Conservation (phyloP, 2,113 vertebrate species). For the Colinus virginianus region DNA sequence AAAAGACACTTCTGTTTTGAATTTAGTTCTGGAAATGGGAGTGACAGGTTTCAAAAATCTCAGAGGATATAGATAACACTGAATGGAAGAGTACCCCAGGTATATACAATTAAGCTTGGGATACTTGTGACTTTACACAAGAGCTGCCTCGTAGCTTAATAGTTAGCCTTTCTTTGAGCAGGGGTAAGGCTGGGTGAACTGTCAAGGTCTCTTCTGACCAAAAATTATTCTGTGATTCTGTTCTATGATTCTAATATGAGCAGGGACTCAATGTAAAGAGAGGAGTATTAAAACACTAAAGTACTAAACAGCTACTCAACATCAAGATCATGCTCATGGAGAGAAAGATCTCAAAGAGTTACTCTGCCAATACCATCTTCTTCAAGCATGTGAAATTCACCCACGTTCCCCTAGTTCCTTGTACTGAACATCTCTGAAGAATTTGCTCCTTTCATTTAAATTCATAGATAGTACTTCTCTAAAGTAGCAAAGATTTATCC, state of each 20-base stretch:
- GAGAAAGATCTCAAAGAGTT: not conserved
- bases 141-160: not conserved
- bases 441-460: not conserved
- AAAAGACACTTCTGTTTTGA: not conserved
- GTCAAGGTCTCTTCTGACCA: not conserved
- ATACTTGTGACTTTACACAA: not conserved
- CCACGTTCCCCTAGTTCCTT: not conserved
- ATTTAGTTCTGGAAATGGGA: not conserved
- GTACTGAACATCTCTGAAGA: not conserved
- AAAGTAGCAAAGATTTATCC: conserved; percentile 71
- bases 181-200: not conserved
- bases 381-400: not conserved
- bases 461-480: conserved; percentile 54
- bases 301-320: not conserved
- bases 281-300: not conserved
- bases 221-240: not conserved
- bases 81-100: not conserved
- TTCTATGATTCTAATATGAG: not conserved
- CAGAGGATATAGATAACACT: not conserved
- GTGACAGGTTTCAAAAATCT: not conserved
- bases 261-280: not conserved
- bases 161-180: not conserved
- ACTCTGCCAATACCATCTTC: not conserved
- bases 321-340: not conserved
- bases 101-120: not conserved